A percentile compares a stretch with the other conserved stretches of the same genome.
Evolutionary conservation across 23 tunicate genomes (phyloP).

Genomic region (Halocynthia aurantium): DNA sequence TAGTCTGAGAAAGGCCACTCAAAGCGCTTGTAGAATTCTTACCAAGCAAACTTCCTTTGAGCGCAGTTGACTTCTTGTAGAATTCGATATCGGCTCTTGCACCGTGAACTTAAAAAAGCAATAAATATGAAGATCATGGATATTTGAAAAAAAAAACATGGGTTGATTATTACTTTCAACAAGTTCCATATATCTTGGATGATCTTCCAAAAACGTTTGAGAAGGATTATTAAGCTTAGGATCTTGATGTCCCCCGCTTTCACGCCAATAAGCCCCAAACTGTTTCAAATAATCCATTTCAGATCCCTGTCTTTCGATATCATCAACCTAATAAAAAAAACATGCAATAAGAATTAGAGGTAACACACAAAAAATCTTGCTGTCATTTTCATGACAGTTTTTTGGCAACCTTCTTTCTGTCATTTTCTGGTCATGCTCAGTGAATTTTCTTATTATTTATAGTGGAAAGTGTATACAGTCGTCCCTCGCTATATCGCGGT

Average conservation of each 20-base stretch:
- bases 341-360: background rate
- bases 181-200: slow-evolving; percentile 79
- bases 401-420: too few species aligned
- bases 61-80: slow-evolving; percentile 60
- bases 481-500: too few species aligned
- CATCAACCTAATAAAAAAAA: slow-evolving; percentile 21
- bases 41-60: slow-evolving; percentile 70
- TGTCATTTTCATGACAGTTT: background rate
- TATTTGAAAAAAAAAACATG: background rate
- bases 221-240: slow-evolving; percentile 65
- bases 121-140: too few species aligned
- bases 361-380: background rate
- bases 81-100: slow-evolving; percentile 66
- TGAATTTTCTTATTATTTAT: too few species aligned
- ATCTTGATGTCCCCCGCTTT: slow-evolving; percentile 84
- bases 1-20: too few species aligned
- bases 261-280: slow-evolving; percentile 61
- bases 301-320: slow-evolving; percentile 34
- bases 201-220: slow-evolving; percentile 34
- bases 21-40: background rate
- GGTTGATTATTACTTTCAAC: slow-evolving; percentile 9
- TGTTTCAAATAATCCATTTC: slow-evolving; percentile 71
- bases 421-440: too few species aligned
- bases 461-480: too few species aligned
- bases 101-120: slow-evolving; percentile 37